These are phyloP conservation scores for Belonocnema kinseyi DNA, from an alignment of 1,140 invertebrate genomes.

Conservation along the genomic window DNA sequence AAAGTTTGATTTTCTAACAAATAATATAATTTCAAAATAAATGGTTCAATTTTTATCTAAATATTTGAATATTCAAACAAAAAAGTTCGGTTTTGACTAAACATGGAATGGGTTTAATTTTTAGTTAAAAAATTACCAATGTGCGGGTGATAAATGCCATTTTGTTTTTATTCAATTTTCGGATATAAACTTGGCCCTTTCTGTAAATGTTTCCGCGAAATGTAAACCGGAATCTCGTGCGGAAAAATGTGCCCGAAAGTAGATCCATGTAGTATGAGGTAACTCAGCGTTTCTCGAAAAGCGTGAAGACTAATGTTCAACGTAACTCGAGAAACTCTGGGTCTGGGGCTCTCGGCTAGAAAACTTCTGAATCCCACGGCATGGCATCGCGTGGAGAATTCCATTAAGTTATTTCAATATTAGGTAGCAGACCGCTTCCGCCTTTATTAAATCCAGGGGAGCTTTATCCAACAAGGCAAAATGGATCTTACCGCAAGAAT, in stretches of 20 bases:
- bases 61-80: no score
- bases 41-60: no score
- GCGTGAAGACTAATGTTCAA: constrained; percentile 8
- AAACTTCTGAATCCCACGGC: constrained; percentile 10
- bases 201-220: neutral
- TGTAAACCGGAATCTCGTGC: constrained; percentile 20
- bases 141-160: no score
- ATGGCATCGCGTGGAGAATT: constrained; percentile 24
- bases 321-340: constrained; percentile 24
- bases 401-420: constrained; percentile 37
- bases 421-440: constrained; percentile 29
- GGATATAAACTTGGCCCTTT: neutral
- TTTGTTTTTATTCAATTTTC: no score
- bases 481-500: constrained; percentile 34
- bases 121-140: no score
- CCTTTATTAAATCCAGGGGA: constrained; percentile 35
- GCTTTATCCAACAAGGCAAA: constrained; percentile 19
- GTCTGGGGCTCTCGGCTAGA: constrained; percentile 7
- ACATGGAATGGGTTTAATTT: no score
- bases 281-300: neutral
- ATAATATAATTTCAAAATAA: no score
- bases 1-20: no score
- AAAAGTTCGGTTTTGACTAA: no score
- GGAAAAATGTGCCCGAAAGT: constrained; percentile 7
- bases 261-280: neutral